Percentiles rank a stretch among this genome's conserved stretches.
Evolutionary conservation across 1,140 invertebrate species (phyloP).

Genomic region (Macrotrachela quadricornifera): DNA sequence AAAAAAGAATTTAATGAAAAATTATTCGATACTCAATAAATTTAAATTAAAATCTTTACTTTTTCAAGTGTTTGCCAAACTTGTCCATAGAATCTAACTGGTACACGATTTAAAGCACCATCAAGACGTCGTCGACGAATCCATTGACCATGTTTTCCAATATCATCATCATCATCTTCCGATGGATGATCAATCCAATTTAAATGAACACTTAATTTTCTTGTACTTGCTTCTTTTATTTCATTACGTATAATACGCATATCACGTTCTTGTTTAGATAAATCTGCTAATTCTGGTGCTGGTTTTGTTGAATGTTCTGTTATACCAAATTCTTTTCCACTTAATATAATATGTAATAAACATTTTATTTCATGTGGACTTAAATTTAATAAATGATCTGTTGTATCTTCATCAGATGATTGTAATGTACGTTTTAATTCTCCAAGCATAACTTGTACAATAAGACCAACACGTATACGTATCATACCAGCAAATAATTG

Average conservation of each 20-base stretch:
- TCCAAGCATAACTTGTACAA: slow-evolving; percentile 95
- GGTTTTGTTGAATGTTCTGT: too few species aligned
- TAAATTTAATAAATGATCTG: slow-evolving; percentile 77
- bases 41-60: slow-evolving; percentile 29
- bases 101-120: slow-evolving; percentile 86
- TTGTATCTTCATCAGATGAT: slow-evolving; percentile 63
- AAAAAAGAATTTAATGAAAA: too few species aligned
- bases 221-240: too few species aligned
- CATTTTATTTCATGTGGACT: slow-evolving; percentile 97
- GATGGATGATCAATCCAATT: too few species aligned
- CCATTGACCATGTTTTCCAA: slow-evolving; percentile 76
- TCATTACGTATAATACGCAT: too few species aligned
- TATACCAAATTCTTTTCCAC: slow-evolving; percentile 69
- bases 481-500: slow-evolving; percentile 91
- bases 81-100: slow-evolving; percentile 76
- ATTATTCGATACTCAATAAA: too few species aligned
- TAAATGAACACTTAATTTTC: too few species aligned
- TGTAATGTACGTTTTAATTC: slow-evolving; percentile 77
- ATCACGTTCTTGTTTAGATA: too few species aligned
- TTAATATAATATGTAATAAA: slow-evolving; percentile 80
- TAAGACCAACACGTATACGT: slow-evolving; percentile 73
- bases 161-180: neutral
- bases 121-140: slow-evolving; percentile 69
- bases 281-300: too few species aligned
- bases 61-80: slow-evolving; percentile 74